phyloP scores from a whole-genome alignment of 2,888 invertebrate genomes.

The Hipparchia semele region DNA sequence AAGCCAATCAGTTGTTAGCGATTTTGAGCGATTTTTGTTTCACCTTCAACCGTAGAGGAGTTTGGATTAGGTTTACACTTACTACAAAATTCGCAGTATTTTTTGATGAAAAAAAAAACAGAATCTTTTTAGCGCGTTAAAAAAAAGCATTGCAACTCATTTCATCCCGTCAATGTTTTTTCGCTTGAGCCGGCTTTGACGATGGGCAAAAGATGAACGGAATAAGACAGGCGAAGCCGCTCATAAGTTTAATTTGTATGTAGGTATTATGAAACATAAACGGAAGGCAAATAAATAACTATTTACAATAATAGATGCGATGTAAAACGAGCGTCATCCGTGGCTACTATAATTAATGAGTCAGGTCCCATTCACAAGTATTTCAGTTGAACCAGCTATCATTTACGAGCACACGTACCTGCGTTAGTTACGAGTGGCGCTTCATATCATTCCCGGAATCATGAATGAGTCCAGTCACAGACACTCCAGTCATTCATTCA shows the following conservation, averaged over 20 bases:
- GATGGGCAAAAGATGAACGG: not conserved
- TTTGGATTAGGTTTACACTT: not conserved
- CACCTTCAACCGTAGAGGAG: not conserved
- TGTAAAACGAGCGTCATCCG: constrained; percentile 10
- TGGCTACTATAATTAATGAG: constrained; percentile 28
- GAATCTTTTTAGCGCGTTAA: not conserved
- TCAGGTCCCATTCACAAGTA: constrained; percentile 37
- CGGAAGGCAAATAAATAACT: constrained; percentile 13
- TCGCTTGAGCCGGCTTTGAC: not conserved
- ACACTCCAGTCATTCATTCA: constrained; percentile 47
- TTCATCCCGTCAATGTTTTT: not conserved
- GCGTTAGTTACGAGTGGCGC: constrained; percentile 40
- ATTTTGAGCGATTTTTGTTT: not conserved
- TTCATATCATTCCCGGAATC: constrained; percentile 58
- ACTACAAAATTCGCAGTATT: not conserved
- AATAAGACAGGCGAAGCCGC: not conserved
- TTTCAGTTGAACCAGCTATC: constrained; percentile 38
- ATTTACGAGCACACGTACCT: constrained; percentile 25
- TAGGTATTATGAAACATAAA: not conserved
- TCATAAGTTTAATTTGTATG: not conserved
- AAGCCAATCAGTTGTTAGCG: not conserved
- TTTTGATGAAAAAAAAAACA: not conserved
- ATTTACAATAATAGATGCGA: constrained; percentile 16
- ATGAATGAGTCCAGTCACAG: constrained; percentile 53
- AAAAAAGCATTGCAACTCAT: not conserved